Conservation (phyloP, 2,888 invertebrate genomes). For the Punctoribates punctum region DNA sequence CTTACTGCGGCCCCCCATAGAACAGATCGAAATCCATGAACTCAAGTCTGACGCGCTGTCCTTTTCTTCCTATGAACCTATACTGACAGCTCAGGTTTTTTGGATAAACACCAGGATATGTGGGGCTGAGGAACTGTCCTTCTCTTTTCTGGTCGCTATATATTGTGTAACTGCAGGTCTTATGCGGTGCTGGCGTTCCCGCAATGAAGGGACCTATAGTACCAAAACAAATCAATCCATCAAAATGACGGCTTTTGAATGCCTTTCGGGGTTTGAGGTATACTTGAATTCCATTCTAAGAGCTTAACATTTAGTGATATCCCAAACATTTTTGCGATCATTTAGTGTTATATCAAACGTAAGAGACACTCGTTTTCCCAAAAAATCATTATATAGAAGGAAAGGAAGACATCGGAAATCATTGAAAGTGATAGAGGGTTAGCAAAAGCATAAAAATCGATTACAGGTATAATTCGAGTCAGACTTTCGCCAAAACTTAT, state of each 20-base stretch:
- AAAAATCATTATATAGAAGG: too few relatives aligned
- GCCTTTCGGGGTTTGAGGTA: conserved; percentile 17
- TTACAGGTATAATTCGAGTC: too few relatives aligned
- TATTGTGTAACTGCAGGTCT: conserved; percentile 76
- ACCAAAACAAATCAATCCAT: conserved; percentile 20
- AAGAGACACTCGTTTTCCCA: conserved; percentile 10
- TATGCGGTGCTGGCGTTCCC: conserved; percentile 78
- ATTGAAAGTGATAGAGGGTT: too few relatives aligned
- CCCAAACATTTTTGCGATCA: conserved; percentile 10
- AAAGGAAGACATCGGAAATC: too few relatives aligned
- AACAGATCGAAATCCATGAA: conserved; percentile 98
- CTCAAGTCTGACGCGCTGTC: conserved; percentile 87
- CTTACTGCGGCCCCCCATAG: conserved; percentile 97
- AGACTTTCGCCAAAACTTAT: too few relatives aligned
- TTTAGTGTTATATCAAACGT: conserved; percentile 23
- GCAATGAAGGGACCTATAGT: conserved; percentile 41
- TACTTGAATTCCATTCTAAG: background rate
- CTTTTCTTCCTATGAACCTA: conserved; percentile 78
- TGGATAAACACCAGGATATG: conserved; percentile 98
- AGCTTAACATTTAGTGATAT: background rate
- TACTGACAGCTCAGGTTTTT: conserved; percentile 91
- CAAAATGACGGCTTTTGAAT: conserved; percentile 14
- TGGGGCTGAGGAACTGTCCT: conserved; percentile 89
- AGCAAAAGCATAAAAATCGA: too few relatives aligned
- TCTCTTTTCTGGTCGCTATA: conserved; percentile 67